Conservation (phyloP, 2,113 vertebrate genomes). For the Vulpes ferrilata region DNA sequence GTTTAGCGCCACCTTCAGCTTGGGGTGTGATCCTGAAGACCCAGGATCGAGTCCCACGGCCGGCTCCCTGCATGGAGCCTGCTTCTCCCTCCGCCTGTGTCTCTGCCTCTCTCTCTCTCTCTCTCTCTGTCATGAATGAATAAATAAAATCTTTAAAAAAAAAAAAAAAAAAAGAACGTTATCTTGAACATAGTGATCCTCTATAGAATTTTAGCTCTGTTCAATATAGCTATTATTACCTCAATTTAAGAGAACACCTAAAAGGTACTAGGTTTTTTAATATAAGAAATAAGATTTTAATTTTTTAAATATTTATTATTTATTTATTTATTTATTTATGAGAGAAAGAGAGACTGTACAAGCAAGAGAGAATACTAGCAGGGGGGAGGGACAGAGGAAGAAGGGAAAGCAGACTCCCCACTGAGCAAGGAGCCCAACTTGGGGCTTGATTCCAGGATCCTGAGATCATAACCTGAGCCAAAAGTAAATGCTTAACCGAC, state of each 20-base stretch:
- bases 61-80: too few relatives aligned
- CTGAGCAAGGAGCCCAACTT: background rate
- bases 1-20: too few relatives aligned
- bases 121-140: too few relatives aligned
- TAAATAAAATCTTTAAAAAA: too few relatives aligned
- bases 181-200: background rate
- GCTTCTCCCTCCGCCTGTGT: too few relatives aligned
- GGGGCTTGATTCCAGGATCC: background rate
- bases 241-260: background rate
- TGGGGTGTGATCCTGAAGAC: too few relatives aligned
- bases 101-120: too few relatives aligned
- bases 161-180: background rate
- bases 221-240: background rate
- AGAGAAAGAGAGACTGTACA: background rate
- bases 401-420: background rate
- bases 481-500: background rate
- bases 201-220: background rate
- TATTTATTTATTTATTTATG: background rate
- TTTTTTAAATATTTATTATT: background rate
- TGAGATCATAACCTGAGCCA: background rate
- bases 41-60: fast-evolving
- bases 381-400: background rate
- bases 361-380: background rate
- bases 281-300: background rate
- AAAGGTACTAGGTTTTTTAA: background rate